Base-by-base conservation (phyloP, 2,113 vertebrate species). In the Nansenia antarctica region DNA sequence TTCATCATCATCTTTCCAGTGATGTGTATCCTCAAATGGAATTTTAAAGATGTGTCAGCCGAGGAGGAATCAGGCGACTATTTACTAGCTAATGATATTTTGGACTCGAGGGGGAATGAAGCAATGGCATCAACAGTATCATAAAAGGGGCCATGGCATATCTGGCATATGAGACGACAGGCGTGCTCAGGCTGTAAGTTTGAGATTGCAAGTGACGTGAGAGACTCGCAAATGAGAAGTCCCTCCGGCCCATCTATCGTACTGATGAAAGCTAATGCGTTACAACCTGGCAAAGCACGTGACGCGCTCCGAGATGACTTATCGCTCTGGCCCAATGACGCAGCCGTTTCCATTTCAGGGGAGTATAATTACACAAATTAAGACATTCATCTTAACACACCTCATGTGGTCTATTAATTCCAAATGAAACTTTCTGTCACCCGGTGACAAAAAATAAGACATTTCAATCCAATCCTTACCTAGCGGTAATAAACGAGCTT, bases 301-400 rank as follows among this genome's bases (percentile, higher is more conserved):
- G 31, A 22, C n/a, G 24, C 27, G 32, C 8, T 15, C 52, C n/a
- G 24, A 9, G 37, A 24, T 61, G 69, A 66, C 31, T 65, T 42
- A 58, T 65, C 8, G 1, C 39, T 39, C 35, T 53, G 42, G 53
- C 53, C 73, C 62, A 59, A 26, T 31, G 5, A 62, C 58, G 53
- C 62, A 59, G 37, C 20, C 31, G 30, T 58, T 78, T 71, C 62
- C 60, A 77, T 79, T 76, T 70, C 69, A 14, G 45, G 20, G 45
- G 54, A 76, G 52, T 60, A 69, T 74, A 79, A 83, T 79, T 65
- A 73, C n/a, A 68, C 24, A 69, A 73, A 78, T 74, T 42, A 72
- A 67, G 20, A 72, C 24, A 73, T n/a, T n/a, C n/a, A n/a, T 72
- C 66, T 72, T 39, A 47, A 55, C n/a, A 73, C 34, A 6, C 24